phyloP scores from a whole-genome alignment of 2,797 vertebrate genomes.

The Sebastes trivittatus region DNA sequence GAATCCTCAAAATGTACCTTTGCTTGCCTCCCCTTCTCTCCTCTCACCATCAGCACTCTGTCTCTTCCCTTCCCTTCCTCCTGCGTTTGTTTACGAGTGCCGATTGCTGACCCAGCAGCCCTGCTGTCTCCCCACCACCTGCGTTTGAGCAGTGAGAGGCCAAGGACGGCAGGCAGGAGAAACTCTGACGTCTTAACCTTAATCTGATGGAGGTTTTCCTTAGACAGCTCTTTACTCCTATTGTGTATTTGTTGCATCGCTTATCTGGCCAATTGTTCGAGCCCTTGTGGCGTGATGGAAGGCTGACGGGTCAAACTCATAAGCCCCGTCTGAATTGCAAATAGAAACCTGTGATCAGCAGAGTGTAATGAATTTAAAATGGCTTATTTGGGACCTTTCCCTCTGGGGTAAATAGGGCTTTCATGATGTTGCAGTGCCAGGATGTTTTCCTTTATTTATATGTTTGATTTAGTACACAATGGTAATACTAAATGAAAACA shows the following conservation, averaged over 20 bases:
- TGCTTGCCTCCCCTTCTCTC: neutral
- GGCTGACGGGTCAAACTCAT: conserved; percentile 44
- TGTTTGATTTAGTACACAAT: neutral
- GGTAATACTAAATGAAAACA: neutral
- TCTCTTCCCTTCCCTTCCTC: conserved; percentile 19
- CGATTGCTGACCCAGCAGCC: conserved; percentile 67
- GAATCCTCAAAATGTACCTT: conserved; percentile 25
- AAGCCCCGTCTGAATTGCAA: conserved; percentile 42
- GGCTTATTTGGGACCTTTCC: conserved; percentile 12
- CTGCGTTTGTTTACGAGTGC: conserved; percentile 48
- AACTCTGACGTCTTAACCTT: conserved; percentile 48
- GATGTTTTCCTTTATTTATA: neutral
- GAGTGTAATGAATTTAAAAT: conserved; percentile 51
- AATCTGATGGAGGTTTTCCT: conserved; percentile 55
- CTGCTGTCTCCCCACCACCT: conserved; percentile 40
- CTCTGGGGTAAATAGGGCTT: neutral
- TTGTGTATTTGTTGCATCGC: conserved; percentile 47
- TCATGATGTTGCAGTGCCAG: neutral
- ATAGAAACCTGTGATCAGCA: conserved; percentile 44
- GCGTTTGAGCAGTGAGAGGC: conserved; percentile 38
- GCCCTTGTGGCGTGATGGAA: conserved; percentile 34
- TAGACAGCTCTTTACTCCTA: conserved; percentile 29
- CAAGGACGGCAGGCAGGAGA: conserved; percentile 35
- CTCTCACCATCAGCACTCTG: conserved; percentile 28
- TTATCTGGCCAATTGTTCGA: conserved; percentile 46